Percentiles rank a stretch among this genome's conserved stretches.
Evolutionary conservation across 2,113 vertebrate genomes (phyloP).

Genomic region (Neodon shergylaensis): DNA sequence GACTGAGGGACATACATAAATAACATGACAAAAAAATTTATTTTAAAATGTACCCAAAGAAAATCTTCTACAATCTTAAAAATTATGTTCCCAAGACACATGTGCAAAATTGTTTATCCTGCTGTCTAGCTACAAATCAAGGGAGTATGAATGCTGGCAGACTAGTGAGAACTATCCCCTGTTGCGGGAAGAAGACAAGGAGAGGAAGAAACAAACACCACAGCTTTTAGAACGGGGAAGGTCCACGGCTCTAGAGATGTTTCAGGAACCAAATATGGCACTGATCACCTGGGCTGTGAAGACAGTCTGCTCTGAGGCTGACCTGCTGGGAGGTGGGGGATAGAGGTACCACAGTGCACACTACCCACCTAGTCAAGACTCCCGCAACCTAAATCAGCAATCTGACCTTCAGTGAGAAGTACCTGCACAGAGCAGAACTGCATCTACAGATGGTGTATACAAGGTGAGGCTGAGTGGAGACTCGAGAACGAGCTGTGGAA

Average conservation of each 20-base stretch:
- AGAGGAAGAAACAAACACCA: not conserved
- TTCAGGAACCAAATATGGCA: not conserved
- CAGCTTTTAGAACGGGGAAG: not conserved
- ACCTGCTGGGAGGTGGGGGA: not conserved
- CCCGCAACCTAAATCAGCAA: not conserved
- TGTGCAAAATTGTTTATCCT: slow-evolving; percentile 8
- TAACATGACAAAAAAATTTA: not conserved
- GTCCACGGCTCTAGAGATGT: not conserved
- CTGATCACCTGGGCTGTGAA: not conserved
- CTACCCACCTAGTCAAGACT: not conserved
- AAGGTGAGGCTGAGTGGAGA: not conserved
- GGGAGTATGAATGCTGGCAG: not conserved
- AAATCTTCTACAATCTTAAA: not conserved
- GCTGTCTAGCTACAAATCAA: not conserved
- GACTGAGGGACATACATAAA: not conserved
- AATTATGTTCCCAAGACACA: not conserved
- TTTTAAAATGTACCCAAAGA: slow-evolving; percentile 34
- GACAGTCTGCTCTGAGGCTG: not conserved
- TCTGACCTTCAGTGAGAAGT: not conserved
- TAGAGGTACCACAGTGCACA: not conserved
- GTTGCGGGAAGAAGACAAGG: not conserved
- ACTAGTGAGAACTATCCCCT: not conserved
- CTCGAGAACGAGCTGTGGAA: not conserved
- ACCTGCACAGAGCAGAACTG: not conserved
- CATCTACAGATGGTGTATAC: too few relatives aligned